Conservation (phyloP, 2,113 vertebrate genomes). For the Synodontis membranacea region DNA sequence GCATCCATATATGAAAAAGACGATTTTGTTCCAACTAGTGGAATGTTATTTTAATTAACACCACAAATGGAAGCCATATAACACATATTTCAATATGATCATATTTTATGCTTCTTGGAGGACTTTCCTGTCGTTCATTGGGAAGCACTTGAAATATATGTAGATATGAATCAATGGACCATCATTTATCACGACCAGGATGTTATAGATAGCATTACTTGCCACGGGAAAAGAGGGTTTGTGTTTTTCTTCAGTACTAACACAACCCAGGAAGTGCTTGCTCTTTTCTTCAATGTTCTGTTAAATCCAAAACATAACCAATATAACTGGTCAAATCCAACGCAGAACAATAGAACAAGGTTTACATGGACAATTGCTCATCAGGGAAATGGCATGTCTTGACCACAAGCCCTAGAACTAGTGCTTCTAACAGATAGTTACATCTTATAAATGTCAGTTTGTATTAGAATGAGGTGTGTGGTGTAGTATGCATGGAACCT, state of each 20-base stretch:
- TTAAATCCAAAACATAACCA: neutral
- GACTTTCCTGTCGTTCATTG: slow-evolving; percentile 7
- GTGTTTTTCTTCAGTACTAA: neutral
- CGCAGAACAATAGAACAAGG: neutral
- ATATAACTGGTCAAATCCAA: neutral
- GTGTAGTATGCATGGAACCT: too few relatives aligned
- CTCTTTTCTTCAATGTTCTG: neutral
- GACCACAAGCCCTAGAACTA: neutral
- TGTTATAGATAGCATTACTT: neutral
- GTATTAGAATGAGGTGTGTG: neutral
- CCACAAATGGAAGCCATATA: neutral
- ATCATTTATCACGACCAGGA: too few relatives aligned
- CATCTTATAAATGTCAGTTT: neutral
- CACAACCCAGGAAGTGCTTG: neutral
- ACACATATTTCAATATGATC: neutral
- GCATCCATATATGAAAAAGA: neutral
- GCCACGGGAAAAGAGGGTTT: neutral
- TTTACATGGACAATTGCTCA: neutral
- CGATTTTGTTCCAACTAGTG: neutral
- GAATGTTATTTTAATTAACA: neutral
- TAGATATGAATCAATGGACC: neutral
- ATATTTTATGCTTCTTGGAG: neutral
- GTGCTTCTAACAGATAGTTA: neutral
- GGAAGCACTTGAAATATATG: neutral
- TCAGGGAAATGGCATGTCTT: neutral